Evolutionary conservation across 2,888 invertebrate species (phyloP).

Genomic region (Tetragnatha montana): DNA sequence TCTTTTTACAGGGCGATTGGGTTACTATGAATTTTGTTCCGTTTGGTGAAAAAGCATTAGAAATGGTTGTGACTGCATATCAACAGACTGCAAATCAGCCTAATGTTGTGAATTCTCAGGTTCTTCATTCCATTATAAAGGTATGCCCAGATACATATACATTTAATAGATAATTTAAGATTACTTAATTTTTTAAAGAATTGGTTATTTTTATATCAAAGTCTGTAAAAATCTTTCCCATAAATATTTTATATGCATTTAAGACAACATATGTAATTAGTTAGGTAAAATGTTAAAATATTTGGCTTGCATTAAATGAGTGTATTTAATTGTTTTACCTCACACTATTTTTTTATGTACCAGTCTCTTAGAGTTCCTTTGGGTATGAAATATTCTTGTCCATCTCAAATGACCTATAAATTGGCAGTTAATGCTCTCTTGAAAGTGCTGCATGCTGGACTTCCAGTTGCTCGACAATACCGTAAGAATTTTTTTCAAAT

Average conservation of each 20-base stretch:
- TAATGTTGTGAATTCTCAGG: constrained; percentile 84
- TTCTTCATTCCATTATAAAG: constrained; percentile 83
- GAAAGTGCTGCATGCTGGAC: constrained; percentile 86
- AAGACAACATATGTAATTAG: too few relatives aligned
- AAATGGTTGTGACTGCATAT: constrained; percentile 85
- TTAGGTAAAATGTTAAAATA: too few relatives aligned
- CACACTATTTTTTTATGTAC: constrained; percentile 74
- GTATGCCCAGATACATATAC: constrained; percentile 74
- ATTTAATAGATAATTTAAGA: background rate
- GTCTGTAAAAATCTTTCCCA: background rate
- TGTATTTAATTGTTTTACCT: constrained; percentile 30
- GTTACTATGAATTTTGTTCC: constrained; percentile 89
- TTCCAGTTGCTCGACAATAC: constrained; percentile 88
- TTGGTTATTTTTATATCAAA: background rate
- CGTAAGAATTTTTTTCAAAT: constrained; percentile 79
- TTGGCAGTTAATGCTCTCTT: constrained; percentile 86
- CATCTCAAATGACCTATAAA: constrained; percentile 88
- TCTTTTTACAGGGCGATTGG: constrained; percentile 81
- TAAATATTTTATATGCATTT: too few relatives aligned
- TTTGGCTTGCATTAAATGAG: background rate
- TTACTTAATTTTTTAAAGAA: background rate
- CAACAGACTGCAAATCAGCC: constrained; percentile 83
- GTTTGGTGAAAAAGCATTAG: constrained; percentile 88
- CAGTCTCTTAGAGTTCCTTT: constrained; percentile 85
- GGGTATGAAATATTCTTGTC: constrained; percentile 87